A percentile compares a stretch with the other conserved stretches of the same genome.
These are phyloP conservation scores for Tragelaphus imberbis DNA, from an alignment of 2,113 vertebrate species.

Conservation along the genomic window DNA sequence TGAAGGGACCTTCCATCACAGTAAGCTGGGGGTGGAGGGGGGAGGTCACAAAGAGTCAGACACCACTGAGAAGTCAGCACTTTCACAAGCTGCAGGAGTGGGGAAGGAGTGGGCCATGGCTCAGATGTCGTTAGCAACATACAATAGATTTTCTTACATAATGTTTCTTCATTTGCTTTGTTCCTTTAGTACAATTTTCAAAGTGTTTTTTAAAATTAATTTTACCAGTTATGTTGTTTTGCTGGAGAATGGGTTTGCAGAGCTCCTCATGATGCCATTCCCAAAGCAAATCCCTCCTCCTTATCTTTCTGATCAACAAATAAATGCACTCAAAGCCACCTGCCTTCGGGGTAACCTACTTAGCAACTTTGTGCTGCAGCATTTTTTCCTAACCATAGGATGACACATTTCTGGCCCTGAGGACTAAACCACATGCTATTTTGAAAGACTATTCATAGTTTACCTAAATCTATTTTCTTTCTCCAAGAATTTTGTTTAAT, in stretches of 20 bases:
- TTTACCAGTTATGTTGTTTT: background rate
- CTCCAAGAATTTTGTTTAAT: background rate
- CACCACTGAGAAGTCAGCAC: background rate
- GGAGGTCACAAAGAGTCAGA: background rate
- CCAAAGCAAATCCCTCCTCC: background rate
- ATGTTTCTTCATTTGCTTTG: background rate
- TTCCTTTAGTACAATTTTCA: background rate
- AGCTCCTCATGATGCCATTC: background rate
- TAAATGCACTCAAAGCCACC: background rate
- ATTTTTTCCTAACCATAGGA: background rate
- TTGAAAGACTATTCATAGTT: background rate
- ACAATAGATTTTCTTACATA: background rate
- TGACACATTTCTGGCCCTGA: background rate
- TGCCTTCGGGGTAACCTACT: background rate
- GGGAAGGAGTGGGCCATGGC: background rate
- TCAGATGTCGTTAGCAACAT: background rate
- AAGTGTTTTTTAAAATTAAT: background rate
- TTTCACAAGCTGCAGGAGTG: background rate
- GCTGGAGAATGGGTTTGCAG: background rate
- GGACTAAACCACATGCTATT: background rate
- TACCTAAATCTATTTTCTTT: background rate
- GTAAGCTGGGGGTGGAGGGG: rapidly evolving
- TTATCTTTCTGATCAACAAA: background rate
- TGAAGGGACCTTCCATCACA: background rate
- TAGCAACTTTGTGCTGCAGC: background rate